Evolutionary conservation across 2,888 invertebrate genomes (phyloP), one percentile per base, ranked within the genome.

Genomic region (Halictus ligatus): DNA sequence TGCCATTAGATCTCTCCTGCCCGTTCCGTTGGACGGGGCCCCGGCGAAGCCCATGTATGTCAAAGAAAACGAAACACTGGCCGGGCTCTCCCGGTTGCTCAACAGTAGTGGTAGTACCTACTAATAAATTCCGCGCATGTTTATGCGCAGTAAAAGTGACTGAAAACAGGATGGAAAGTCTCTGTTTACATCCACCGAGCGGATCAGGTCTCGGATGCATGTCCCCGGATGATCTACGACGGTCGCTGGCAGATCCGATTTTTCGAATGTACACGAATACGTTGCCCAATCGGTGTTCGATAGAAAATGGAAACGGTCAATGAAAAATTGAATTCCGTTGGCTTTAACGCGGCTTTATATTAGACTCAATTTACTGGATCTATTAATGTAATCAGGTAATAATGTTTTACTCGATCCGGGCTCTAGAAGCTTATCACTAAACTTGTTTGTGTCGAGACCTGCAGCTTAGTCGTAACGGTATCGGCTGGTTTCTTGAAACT

Each of bases 31-130:
- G 73, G 18, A 64, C 50, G 50, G 54, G 5, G n/a, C n/a, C 12
- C n/a, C 78, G 46, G 60, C 35, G 48, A 64, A 67, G 67, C 60
- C 81, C 60, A 50, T 71, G 80, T 77, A 71, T n/a, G 80, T 73
- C 80, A 75, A 84, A 80, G 58, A 50, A 75, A 25, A 81, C 76
- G 79, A 84, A 69, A 75, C 60, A 72, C 72, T 29, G 25, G 18
- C 64, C 13, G 3, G 58, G 35, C 58, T 40, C 58, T 60, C n/a
- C 21, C 10, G 40, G 76, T 43, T 76, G 29, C 29, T 71, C 58
- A 35, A 25, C 58, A 46, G 43, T 48, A 60, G 40, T 48, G 73
- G 12, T 40, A 77, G 64, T 71, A 25, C 80, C 69, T 46, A 46
- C 46, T 72, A 71, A 84, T 78, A 80, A 87, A 82, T 80, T 67